phyloP scores from a whole-genome alignment of 2,797 vertebrate genomes.

The Sandelia bainsii region DNA sequence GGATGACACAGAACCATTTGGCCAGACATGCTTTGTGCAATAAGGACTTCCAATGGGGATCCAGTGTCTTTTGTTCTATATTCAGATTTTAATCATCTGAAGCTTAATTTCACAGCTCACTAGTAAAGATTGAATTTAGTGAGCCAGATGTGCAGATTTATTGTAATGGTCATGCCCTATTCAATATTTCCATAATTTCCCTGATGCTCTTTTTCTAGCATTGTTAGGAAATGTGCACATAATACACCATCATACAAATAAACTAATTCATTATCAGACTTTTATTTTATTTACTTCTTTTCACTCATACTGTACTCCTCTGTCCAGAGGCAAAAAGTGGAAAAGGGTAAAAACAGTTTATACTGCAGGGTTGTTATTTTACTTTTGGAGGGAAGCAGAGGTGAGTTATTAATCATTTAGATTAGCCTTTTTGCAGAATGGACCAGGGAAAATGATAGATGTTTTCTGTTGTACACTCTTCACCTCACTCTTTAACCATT shows the following conservation, averaged over 20 bases:
- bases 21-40: not conserved
- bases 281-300: not conserved
- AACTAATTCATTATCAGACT: not conserved
- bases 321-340: not conserved
- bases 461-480: constrained; percentile 5
- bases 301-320: not conserved
- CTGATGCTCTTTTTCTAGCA: not conserved
- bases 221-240: constrained; percentile 6
- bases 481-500: constrained; percentile 26
- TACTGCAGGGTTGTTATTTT: constrained; percentile 33
- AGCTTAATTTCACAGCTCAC: constrained; percentile 80
- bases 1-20: constrained; percentile 7
- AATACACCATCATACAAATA: not conserved
- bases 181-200: constrained; percentile 33
- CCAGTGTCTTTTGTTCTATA: constrained; percentile 38
- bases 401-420: constrained; percentile 57
- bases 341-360: constrained; percentile 13
- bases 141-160: constrained; percentile 67
- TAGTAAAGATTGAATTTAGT: constrained; percentile 71
- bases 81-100: constrained; percentile 62
- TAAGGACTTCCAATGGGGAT: constrained; percentile 19
- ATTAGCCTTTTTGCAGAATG: constrained; percentile 45
- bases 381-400: constrained; percentile 28
- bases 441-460: constrained; percentile 32
- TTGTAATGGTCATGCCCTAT: constrained; percentile 40